These are phyloP conservation scores for Eulemur coronatus DNA, from an alignment of 2,797 vertebrate genomes.

Conservation along the genomic window DNA sequence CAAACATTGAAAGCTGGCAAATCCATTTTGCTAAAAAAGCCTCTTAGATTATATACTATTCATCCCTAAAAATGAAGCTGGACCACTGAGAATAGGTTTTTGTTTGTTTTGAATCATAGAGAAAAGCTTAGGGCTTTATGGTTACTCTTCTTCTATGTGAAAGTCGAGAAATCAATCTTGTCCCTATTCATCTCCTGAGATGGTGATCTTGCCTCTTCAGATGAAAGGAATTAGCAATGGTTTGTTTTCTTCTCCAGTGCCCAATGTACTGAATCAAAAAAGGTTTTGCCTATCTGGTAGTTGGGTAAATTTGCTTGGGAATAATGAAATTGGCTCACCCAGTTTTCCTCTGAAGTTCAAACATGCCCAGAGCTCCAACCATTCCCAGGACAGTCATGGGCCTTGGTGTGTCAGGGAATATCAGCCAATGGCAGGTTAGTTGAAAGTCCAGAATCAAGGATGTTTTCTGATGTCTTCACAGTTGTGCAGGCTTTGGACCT, in stretches of 20 bases:
- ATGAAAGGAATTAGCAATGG: background rate
- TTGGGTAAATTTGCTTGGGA: conserved; percentile 20
- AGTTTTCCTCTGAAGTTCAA: background rate
- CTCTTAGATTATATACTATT: background rate
- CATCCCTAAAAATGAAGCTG: background rate
- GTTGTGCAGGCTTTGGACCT: background rate
- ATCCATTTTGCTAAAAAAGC: conserved; percentile 39
- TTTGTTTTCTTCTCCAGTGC: background rate
- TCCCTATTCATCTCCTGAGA: background rate
- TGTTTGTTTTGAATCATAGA: conserved; percentile 44
- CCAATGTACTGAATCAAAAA: background rate
- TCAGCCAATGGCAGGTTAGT: background rate
- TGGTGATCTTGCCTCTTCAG: background rate
- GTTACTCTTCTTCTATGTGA: background rate
- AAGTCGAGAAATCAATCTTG: conserved; percentile 24
- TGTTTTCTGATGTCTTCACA: background rate
- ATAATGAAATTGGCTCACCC: background rate
- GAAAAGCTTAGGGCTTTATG: background rate
- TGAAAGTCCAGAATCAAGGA: background rate
- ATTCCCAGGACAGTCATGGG: background rate
- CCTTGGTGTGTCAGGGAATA: background rate
- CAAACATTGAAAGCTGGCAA: conserved; percentile 62
- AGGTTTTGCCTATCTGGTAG: background rate
- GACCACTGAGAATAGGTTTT: background rate
- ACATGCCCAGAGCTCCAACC: background rate